Base-by-base conservation (phyloP, 2,797 vertebrate species). In the Smutsia temminckii region DNA sequence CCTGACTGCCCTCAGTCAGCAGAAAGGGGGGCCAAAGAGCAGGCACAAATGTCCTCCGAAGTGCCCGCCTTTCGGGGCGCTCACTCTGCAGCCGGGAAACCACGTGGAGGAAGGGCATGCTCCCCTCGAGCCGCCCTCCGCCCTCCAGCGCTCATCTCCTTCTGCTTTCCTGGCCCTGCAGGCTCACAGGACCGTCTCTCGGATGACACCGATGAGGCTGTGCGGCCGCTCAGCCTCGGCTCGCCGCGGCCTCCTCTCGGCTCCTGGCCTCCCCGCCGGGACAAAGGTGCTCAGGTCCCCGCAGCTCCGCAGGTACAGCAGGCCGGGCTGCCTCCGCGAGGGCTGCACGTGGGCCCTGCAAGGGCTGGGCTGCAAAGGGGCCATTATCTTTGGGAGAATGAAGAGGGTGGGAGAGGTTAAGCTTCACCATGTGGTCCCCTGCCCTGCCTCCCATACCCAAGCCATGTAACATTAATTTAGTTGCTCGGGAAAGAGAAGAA, bases 221-320 rank as follows among this genome's bases (percentile, higher is more conserved):
- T 98, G 98, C 14, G 99, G 98, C 7, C 98, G 81, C 69, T 99
- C 98, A 0, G 95, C 97, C 25, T 98, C 97, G 0, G 57, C 88
- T 17, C 86, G 96, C 64, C 96, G 98, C 20, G 95, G 96, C 71
- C 86, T 97, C 51, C 84, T 96, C 53, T 97, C 95, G 0, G 18
- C 57, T 2, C 71, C 42, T 0, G 96, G 95, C 1, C 97, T 86
- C 63, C 98, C 97, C 0, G 77, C 88, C 1, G 92, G 96, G 55
- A 98, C 98, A 59, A 99, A 99, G 88, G 98, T 99, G 97, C 98
- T 99, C 80, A 99, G 97, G 93, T 99, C 99, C 2, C 99, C 99
- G 20, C 99, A 99, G 96, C 98, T 99, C 74, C 96, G 96, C 92
- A 99, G 98, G 95, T 99, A 98, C 72, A 99, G 97, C 94, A 99